A percentile compares a stretch with the other conserved stretches of the same genome.
Conservation (phyloP, 2,888 invertebrate species). For the Agriotes lineatus region DNA sequence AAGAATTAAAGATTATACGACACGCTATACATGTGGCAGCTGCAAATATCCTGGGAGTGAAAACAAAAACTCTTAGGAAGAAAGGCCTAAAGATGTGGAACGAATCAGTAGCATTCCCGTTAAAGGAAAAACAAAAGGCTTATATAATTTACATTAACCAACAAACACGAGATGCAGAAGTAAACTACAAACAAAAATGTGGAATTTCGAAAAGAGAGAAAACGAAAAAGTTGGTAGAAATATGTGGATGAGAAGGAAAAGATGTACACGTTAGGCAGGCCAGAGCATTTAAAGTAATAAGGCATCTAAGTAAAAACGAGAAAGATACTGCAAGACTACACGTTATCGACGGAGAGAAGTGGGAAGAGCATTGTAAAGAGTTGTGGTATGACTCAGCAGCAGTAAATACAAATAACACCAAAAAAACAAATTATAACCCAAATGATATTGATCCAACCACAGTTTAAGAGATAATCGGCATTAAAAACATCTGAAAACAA, state of each 20-base stretch:
- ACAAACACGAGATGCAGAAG: neutral
- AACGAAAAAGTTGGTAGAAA: neutral
- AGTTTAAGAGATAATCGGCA: neutral
- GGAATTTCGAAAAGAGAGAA: neutral
- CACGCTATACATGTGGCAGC: no score
- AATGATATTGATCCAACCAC: neutral
- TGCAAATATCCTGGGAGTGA: no score
- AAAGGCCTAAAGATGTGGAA: neutral
- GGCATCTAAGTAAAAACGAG: neutral
- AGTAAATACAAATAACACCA: no score
- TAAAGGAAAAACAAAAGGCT: neutral
- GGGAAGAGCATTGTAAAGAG: neutral
- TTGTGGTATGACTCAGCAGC: no score
- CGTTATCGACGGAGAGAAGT: neutral
- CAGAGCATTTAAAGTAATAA: no score
- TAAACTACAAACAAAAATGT: neutral
- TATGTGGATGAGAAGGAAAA: no score
- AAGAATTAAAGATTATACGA: no score
- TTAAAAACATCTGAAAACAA: neutral
- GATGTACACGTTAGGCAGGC: no score
- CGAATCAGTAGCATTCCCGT: neutral
- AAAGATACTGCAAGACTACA: no score
- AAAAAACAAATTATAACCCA: neutral
- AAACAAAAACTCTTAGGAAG: no score
- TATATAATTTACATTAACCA: neutral